These are phyloP conservation scores for Noctua janthe DNA, from an alignment of 2,888 invertebrate species.

Conservation along the genomic window DNA sequence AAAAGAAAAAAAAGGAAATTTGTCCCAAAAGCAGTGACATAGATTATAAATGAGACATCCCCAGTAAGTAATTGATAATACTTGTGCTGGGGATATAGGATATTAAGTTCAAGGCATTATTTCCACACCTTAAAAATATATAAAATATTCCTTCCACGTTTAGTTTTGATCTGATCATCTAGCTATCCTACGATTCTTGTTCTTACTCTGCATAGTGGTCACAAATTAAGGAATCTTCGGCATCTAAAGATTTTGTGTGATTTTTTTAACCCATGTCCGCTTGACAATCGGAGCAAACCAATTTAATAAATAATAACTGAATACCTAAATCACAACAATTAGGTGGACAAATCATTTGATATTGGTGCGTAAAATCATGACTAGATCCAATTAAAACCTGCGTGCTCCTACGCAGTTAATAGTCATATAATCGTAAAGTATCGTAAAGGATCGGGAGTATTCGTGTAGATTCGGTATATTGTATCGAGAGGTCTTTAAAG, in stretches of 20 bases:
- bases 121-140: not conserved
- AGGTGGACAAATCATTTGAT: not conserved
- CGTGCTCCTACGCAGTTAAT: slow-evolving; percentile 19
- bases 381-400: slow-evolving; percentile 8
- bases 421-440: not conserved
- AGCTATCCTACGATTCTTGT: not conserved
- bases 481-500: slow-evolving; percentile 9
- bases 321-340: not conserved
- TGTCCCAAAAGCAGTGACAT: too few relatives aligned
- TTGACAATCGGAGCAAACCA: not conserved
- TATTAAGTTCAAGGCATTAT: not conserved
- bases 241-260: not conserved
- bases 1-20: too few relatives aligned
- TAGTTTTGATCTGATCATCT: not conserved
- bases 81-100: too few relatives aligned
- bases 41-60: too few relatives aligned
- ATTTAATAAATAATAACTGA: not conserved
- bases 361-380: not conserved
- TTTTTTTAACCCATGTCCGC: not conserved
- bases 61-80: too few relatives aligned
- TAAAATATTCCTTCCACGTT: too few relatives aligned
- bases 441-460: slow-evolving; percentile 5
- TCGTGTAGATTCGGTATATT: slow-evolving; percentile 16
- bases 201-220: not conserved
- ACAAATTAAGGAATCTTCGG: not conserved